Evolutionary conservation across 2,888 invertebrate species (phyloP).

Genomic region (Portevinia maculata): DNA sequence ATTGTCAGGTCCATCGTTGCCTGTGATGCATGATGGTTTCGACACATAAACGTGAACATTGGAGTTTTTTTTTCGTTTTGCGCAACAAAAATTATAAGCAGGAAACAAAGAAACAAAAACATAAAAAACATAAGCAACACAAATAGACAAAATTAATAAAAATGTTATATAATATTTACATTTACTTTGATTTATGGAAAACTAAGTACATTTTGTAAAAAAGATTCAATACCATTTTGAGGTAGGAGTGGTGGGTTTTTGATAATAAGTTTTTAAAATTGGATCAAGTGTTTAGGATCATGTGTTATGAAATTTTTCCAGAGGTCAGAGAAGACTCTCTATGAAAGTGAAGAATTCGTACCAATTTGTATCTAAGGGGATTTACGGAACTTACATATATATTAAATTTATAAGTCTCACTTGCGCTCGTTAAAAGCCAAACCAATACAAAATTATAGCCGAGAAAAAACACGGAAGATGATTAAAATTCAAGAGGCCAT

Average conservation of each 20-base stretch:
- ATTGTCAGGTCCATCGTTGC: constrained; percentile 38
- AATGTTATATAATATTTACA: constrained; percentile 30
- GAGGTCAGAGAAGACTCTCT: too few species aligned
- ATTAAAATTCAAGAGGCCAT: too few species aligned
- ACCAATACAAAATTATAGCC: too few species aligned
- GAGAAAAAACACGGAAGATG: too few species aligned
- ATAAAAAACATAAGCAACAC: constrained; percentile 61
- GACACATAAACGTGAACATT: constrained; percentile 35
- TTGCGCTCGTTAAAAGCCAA: too few species aligned
- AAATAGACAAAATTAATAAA: constrained; percentile 40
- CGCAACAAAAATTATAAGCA: constrained; percentile 64
- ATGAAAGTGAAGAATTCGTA: too few species aligned
- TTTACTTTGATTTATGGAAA: neutral
- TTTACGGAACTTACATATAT: too few species aligned
- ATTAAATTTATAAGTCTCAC: too few species aligned
- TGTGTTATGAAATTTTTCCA: too few species aligned
- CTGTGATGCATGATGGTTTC: constrained; percentile 56
- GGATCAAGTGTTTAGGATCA: too few species aligned
- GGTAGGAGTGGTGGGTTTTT: constrained; percentile 18
- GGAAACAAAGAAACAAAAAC: constrained; percentile 63
- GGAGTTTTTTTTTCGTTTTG: constrained; percentile 65
- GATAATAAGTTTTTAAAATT: too few species aligned
- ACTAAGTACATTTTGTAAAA: neutral
- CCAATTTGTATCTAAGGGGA: too few species aligned
- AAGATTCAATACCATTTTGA: neutral